phyloP scores from a whole-genome alignment of 1,140 invertebrate species.

The Drosophila funebris region DNA sequence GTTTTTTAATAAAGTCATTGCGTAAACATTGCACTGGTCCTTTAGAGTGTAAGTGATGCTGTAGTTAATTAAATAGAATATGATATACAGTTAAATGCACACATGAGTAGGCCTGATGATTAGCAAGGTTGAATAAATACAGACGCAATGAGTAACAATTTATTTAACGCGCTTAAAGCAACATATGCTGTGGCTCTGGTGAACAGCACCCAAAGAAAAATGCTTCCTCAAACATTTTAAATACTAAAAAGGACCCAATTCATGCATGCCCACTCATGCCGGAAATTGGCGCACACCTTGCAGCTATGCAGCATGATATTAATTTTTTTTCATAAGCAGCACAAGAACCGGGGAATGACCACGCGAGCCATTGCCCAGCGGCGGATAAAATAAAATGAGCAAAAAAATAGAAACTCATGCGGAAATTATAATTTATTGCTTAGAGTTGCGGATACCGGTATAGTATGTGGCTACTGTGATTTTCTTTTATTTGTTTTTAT shows the following conservation, averaged over 20 bases:
- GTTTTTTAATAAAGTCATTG: slow-evolving; percentile 17
- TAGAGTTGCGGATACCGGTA: slow-evolving; percentile 63
- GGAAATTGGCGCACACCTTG: slow-evolving; percentile 79
- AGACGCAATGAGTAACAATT: slow-evolving; percentile 59
- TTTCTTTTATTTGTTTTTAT: background rate
- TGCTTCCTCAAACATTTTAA: slow-evolving; percentile 17
- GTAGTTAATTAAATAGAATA: background rate
- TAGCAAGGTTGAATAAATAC: slow-evolving; percentile 3
- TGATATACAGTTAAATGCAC: background rate
- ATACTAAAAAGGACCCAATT: slow-evolving; percentile 23
- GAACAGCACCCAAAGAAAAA: background rate
- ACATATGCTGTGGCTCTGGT: slow-evolving; percentile 44
- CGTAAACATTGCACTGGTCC: background rate
- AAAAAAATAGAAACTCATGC: slow-evolving; percentile 43
- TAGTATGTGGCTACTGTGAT: slow-evolving; percentile 32
- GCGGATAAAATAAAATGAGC: background rate
- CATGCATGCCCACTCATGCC: slow-evolving; percentile 56
- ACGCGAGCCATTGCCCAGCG: slow-evolving; percentile 34
- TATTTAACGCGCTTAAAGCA: slow-evolving; percentile 36
- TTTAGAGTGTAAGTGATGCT: background rate
- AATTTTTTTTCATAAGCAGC: slow-evolving; percentile 61
- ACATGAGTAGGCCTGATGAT: background rate
- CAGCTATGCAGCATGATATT: slow-evolving; percentile 66
- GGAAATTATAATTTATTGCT: slow-evolving; percentile 79
- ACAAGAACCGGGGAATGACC: slow-evolving; percentile 56